Evolutionary conservation across 2,113 vertebrate species (phyloP), one percentile per base, ranked within the genome.

Genomic region (Pitta sordida): DNA sequence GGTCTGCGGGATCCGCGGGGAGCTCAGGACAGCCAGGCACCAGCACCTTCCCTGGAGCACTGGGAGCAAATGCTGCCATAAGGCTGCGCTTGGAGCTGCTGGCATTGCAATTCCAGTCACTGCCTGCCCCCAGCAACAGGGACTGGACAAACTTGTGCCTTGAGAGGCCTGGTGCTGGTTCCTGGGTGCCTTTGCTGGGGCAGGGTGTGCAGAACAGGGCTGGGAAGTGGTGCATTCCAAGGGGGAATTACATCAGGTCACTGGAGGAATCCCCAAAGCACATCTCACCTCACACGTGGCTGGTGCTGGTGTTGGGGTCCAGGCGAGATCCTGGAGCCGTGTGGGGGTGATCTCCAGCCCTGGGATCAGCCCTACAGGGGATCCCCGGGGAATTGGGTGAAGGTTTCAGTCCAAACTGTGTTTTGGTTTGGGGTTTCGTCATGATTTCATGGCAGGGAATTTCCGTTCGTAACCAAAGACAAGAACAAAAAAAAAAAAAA

Each of bases 401-500:
- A 86, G 91, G 56, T 94, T 96, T 94, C 26, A 1, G 68, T 70
- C 81, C 2, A 18, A 56, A 69, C 81, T 81, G 68, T 93, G 91
- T 96, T 96, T 95, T 96, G 90, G 77, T 95, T 95, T 95, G 74
- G 84, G 87, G 84, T 95, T 96, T 95, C 74, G 7, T 96, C 94
- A 91, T 95, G 93, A 91, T 96, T 96, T 89, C 81, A 87, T 92
- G 93, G 96, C 91, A 95, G 96, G 94, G 96, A 95, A 95, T 95
- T 95, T 95, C 96, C 90, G 62, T 78, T 91, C 13, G 58, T 91
- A 87, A 96, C 93, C 96, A 95, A 91, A 96, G 87, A 83, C 32
- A 18, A 58, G 63, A 78, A 23, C 16, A 36, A 39, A 60, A 69
- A 39, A 77, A 37, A 51, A 26, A 53, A 37, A 21, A 65, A 39